Conservation (phyloP, 1,140 invertebrate genomes). For the Formica exsecta region DNA sequence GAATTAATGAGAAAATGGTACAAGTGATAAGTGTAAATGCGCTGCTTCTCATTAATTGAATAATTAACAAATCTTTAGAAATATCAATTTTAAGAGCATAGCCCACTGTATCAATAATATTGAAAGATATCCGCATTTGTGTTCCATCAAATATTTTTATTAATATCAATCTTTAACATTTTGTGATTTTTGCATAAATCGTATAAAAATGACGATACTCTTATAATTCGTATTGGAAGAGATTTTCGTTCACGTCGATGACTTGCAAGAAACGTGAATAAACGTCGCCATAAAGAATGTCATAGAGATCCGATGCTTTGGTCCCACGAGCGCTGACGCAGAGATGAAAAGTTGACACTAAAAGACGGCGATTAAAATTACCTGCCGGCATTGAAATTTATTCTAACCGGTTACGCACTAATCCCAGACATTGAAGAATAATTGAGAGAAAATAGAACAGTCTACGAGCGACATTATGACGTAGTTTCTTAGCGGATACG, state of each 20-base stretch:
- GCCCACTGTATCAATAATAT: neutral
- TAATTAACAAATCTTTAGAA: neutral
- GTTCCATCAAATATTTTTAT: neutral
- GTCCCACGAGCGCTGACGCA: conserved; percentile 20
- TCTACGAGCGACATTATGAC: conserved; percentile 8
- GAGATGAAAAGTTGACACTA: conserved; percentile 19
- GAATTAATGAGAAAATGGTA: neutral
- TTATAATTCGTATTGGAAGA: conserved; percentile 9
- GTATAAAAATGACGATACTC: neutral
- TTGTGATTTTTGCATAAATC: neutral
- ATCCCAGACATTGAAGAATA: conserved; percentile 46
- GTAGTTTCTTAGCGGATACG: neutral
- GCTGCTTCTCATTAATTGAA: neutral
- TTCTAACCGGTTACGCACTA: conserved; percentile 32
- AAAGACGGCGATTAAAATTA: conserved; percentile 55
- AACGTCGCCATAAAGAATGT: conserved; percentile 28
- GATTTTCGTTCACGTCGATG: conserved; percentile 21
- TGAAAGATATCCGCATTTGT: too few relatives aligned
- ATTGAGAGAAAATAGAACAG: conserved; percentile 48
- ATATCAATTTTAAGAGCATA: neutral
- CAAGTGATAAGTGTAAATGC: neutral
- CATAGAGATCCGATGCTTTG: conserved; percentile 22
- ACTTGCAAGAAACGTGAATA: conserved; percentile 27
- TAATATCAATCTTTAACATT: neutral
- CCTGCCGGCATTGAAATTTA: conserved; percentile 60